phyloP scores from a whole-genome alignment of 2,113 vertebrate genomes.

The cat (Felis catus) region DNA sequence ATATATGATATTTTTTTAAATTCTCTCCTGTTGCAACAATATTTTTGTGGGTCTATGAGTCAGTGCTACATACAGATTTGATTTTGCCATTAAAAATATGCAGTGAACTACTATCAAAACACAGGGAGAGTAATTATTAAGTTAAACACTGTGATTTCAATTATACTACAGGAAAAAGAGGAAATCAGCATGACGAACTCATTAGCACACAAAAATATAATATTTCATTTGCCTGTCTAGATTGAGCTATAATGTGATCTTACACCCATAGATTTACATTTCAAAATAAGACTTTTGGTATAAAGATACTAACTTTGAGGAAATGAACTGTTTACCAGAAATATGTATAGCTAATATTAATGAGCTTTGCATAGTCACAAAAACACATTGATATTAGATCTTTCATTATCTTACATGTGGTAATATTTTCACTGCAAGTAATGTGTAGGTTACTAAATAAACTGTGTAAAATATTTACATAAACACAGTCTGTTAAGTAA shows the following conservation, averaged over 20 bases:
- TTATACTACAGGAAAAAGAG: not conserved
- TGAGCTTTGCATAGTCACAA: not conserved
- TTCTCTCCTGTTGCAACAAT: not conserved
- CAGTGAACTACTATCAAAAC: not conserved
- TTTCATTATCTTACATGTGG: not conserved
- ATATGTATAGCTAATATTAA: not conserved
- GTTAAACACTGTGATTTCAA: not conserved
- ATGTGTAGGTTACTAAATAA: not conserved
- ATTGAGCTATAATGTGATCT: not conserved
- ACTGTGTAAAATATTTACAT: not conserved
- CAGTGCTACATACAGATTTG: not conserved
- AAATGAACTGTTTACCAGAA: not conserved
- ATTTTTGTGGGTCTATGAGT: not conserved
- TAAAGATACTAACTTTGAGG: not conserved
- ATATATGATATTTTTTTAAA: not conserved
- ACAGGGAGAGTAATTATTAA: not conserved
- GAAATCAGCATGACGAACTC: not conserved
- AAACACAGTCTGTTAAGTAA: not conserved
- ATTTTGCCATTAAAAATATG: slow-evolving; percentile 18
- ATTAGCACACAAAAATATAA: not conserved
- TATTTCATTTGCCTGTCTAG: not conserved
- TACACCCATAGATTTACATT: not conserved
- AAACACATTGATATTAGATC: not conserved
- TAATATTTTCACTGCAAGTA: slow-evolving; percentile 29
- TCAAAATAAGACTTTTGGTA: not conserved